Base-by-base conservation (phyloP, 2,888 invertebrate species). In the Diarsia brunnea region DNA sequence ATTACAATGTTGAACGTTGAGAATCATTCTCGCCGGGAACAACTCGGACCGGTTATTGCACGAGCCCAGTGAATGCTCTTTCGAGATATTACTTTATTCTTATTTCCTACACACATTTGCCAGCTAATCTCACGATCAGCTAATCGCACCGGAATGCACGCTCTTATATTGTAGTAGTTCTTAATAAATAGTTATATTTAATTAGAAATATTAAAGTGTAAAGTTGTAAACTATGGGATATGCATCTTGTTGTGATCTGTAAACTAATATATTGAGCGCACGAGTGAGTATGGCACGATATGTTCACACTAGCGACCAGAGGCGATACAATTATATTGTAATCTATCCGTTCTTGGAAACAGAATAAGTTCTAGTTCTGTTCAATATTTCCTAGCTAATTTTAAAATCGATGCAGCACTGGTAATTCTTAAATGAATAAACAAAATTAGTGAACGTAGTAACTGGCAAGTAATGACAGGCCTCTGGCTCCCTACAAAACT, bases 281-380 rank as follows among this genome's bases (percentile, higher is more conserved):
- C 68, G 80, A 64, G 55, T 61, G 81, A 81, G 81, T 81, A 84
- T 84, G 81, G 81, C 84, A 76, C 84, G 64, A 80, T 53, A 69
- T 66, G 67, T 49, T 73, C 64, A 63, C 64, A 58, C 67, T 60
- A 24, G 72, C 58, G 61, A 69, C 83, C 73, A 83, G 83, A 69
- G 68, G 64, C 70, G 38, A 45, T n/a, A 4, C 5, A 24, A 51
- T 7, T 45, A 49, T 27, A 24, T 27, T 4, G 55, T n/a, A 24
- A 65, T 63, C 43, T 45, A 24, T 58, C 2, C 16, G 3, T 60
- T 27, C 38, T 16, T 4, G 12, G n/a, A 43, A 19, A 21, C 27
- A 47, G 4, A 8, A 55, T 27, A 2, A 47, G 38, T 63, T 58
- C 14, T 16, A 60, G 31, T 24, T 45, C 12, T 49, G n/a, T 31